Percentiles rank a stretch among this genome's conserved stretches.
Evolutionary conservation across 2,888 invertebrate genomes (phyloP).

Genomic region (Theretra japonica): DNA sequence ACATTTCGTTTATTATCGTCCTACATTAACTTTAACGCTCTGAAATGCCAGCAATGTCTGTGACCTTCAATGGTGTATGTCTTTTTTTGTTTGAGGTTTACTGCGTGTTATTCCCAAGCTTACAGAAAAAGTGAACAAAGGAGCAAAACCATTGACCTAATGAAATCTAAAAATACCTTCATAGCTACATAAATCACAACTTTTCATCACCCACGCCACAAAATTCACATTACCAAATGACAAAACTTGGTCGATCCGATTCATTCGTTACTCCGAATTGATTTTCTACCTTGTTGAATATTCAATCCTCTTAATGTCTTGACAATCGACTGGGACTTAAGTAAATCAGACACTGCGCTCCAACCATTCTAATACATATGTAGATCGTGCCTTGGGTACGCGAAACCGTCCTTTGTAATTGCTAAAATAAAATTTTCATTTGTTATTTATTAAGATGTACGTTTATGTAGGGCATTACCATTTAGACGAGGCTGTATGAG

Average conservation of each 20-base stretch:
- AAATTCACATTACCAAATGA: constrained; percentile 5
- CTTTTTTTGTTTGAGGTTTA: too few relatives aligned
- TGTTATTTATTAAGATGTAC: constrained; percentile 27
- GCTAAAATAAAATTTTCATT: constrained; percentile 21
- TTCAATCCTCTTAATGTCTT: constrained; percentile 21
- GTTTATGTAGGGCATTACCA: constrained; percentile 20
- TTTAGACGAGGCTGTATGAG: constrained; percentile 13
- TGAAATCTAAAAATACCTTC: too few relatives aligned
- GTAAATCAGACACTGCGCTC: constrained; percentile 14
- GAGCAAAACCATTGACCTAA: too few relatives aligned
- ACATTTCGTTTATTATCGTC: too few relatives aligned
- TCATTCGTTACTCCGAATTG: constrained; percentile 17
- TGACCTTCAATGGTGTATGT: too few relatives aligned
- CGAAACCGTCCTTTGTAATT: background rate
- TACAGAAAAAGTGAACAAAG: too few relatives aligned
- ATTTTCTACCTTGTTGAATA: constrained; percentile 24
- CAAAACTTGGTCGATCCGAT: constrained; percentile 1
- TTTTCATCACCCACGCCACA: background rate
- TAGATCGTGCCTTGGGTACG: background rate
- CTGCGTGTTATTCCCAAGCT: too few relatives aligned
- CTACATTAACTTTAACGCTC: too few relatives aligned
- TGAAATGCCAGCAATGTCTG: too few relatives aligned
- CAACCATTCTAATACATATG: constrained; percentile 1
- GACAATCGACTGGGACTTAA: constrained; percentile 22
- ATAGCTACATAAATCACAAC: too few relatives aligned